These are phyloP conservation scores for Dasyurus viverrinus DNA, from an alignment of 2,113 vertebrate genomes.

Conservation along the genomic window DNA sequence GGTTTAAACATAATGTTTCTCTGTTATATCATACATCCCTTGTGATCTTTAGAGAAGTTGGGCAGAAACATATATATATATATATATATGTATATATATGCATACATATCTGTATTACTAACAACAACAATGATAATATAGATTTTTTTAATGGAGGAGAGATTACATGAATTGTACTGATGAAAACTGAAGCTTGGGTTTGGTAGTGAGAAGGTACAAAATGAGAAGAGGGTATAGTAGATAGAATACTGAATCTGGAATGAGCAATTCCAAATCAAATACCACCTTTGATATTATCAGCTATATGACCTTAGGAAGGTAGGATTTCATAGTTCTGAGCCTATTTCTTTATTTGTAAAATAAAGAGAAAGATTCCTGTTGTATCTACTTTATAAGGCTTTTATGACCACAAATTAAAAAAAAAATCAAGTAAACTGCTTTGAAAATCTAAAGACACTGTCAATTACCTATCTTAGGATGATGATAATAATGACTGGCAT, in stretches of 20 bases:
- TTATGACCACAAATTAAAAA: neutral
- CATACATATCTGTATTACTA: neutral
- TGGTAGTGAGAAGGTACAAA: neutral
- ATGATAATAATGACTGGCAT: neutral
- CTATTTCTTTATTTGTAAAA: neutral
- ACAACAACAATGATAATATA: neutral
- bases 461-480: neutral
- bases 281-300: neutral
- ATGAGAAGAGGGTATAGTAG: neutral
- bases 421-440: neutral
- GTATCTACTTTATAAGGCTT: neutral
- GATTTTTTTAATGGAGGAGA: neutral
- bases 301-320: neutral
- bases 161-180: neutral
- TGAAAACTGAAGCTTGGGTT: neutral
- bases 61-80: neutral
- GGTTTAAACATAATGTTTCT: neutral
- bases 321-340: neutral
- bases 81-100: neutral
- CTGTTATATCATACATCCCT: neutral
- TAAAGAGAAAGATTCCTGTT: neutral
- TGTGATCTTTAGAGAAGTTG: neutral
- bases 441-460: neutral
- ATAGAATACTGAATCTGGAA: neutral
- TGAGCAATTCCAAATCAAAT: neutral